Evolutionary conservation across 2,113 vertebrate genomes (phyloP).

Genomic region (Psammodynastes pulverulentus): DNA sequence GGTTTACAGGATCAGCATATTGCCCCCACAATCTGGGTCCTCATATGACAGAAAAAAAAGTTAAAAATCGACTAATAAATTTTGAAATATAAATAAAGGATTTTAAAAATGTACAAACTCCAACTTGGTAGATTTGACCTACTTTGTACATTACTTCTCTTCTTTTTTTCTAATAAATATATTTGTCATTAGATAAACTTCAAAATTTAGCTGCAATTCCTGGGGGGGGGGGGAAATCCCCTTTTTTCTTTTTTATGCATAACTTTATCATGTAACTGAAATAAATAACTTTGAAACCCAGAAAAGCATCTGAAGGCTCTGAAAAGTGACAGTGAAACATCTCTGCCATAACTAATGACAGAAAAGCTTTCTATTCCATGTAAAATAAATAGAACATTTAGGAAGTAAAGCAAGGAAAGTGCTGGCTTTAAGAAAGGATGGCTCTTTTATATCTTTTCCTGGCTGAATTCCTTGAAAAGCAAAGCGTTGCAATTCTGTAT

Average conservation of each 20-base stretch:
- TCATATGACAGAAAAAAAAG: background rate
- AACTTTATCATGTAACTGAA: background rate
- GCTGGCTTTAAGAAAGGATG: background rate
- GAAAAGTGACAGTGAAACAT: background rate
- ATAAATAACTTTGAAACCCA: background rate
- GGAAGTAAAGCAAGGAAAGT: background rate
- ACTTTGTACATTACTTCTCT: background rate
- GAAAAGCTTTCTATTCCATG: background rate
- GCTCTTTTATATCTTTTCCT: background rate
- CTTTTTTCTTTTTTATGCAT: background rate
- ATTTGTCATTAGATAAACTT: background rate
- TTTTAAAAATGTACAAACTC: background rate
- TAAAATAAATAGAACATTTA: background rate
- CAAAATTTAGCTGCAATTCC: background rate
- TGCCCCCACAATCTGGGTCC: too few species aligned
- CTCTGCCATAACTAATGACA: background rate
- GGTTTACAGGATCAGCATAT: too few species aligned
- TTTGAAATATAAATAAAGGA: background rate
- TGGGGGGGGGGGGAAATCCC: too few species aligned
- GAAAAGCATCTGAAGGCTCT: background rate
- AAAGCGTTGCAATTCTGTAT: background rate
- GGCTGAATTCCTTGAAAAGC: background rate
- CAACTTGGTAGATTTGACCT: background rate
- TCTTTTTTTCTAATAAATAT: background rate
- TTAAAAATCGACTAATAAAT: background rate